Evolutionary conservation across 2,113 vertebrate genomes (phyloP).

Genomic region (Lynx canadensis): DNA sequence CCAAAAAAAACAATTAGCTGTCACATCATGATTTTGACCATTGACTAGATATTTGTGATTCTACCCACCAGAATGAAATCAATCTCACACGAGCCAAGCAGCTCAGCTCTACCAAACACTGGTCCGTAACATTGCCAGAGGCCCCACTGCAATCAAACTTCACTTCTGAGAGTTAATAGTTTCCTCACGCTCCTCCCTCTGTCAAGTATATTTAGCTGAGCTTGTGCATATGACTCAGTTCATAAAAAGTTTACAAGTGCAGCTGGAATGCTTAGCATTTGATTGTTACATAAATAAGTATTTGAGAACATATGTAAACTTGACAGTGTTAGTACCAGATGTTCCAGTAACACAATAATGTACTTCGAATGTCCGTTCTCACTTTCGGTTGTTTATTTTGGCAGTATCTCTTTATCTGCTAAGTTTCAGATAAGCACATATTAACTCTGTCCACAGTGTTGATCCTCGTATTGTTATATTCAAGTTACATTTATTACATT

Average conservation of each 20-base stretch:
- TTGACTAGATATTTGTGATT: background rate
- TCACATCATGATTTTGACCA: background rate
- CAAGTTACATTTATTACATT: slow-evolving; percentile 18
- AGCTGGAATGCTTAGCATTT: slow-evolving; percentile 77
- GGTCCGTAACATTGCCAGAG: background rate
- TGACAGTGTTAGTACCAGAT: slow-evolving; percentile 77
- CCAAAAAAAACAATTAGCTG: background rate
- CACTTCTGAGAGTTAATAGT: slow-evolving; percentile 56
- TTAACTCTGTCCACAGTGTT: slow-evolving; percentile 35
- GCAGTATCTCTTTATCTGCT: slow-evolving; percentile 52
- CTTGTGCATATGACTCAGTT: slow-evolving; percentile 72
- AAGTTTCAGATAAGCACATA: slow-evolving; percentile 58
- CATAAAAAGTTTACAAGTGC: slow-evolving; percentile 77
- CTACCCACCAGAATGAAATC: background rate
- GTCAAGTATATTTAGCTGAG: slow-evolving; percentile 60
- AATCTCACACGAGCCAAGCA: background rate
- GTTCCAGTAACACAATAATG: slow-evolving; percentile 61
- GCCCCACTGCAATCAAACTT: background rate
- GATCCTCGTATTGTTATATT: slow-evolving; percentile 44
- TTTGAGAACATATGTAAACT: slow-evolving; percentile 67
- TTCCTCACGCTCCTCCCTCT: slow-evolving; percentile 66
- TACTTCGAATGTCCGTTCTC: slow-evolving; percentile 65
- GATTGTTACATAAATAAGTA: slow-evolving; percentile 78
- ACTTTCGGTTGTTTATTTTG: slow-evolving; percentile 70
- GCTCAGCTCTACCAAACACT: background rate